These are phyloP conservation scores for Oryzias celebensis DNA, from an alignment of 2,113 vertebrate species.

Conservation along the genomic window DNA sequence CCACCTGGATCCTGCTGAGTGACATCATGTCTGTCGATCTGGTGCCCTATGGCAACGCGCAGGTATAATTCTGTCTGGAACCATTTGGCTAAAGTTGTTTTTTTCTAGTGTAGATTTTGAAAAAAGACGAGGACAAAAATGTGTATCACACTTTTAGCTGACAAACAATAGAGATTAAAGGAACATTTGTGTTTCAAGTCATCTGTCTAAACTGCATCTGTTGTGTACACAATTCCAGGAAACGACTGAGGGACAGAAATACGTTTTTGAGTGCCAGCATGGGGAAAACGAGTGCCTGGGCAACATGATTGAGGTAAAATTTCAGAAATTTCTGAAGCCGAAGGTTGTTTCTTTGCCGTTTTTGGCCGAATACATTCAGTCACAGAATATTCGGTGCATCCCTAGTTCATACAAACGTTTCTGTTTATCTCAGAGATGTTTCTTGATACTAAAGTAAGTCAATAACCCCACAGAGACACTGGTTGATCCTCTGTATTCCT, in stretches of 20 bases:
- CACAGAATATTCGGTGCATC: no score
- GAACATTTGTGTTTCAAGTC: no score
- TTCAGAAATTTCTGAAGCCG: not conserved
- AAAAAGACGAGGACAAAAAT: no score
- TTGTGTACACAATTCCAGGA: slow-evolving; percentile 76
- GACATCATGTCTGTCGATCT: slow-evolving; percentile 81
- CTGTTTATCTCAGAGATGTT: no score
- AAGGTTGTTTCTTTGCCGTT: not conserved
- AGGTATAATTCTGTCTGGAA: slow-evolving; percentile 66
- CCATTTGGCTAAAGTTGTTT: not conserved
- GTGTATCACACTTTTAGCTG: no score
- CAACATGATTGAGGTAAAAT: slow-evolving; percentile 91
- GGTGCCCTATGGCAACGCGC: slow-evolving; percentile 89
- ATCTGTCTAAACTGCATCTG: not conserved
- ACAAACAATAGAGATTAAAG: no score
- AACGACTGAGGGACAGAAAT: slow-evolving; percentile 65
- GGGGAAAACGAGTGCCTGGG: slow-evolving; percentile 85
- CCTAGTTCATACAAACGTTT: no score
- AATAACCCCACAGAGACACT: not conserved
- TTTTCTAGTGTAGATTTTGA: no score
- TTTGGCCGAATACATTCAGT: no score
- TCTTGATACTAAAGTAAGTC: no score
- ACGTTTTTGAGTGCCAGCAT: slow-evolving; percentile 86
- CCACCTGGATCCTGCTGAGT: slow-evolving; percentile 78
- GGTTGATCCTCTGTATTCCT: not conserved